phyloP scores from a whole-genome alignment of 2,113 vertebrate genomes.

The Otis tarda region DNA sequence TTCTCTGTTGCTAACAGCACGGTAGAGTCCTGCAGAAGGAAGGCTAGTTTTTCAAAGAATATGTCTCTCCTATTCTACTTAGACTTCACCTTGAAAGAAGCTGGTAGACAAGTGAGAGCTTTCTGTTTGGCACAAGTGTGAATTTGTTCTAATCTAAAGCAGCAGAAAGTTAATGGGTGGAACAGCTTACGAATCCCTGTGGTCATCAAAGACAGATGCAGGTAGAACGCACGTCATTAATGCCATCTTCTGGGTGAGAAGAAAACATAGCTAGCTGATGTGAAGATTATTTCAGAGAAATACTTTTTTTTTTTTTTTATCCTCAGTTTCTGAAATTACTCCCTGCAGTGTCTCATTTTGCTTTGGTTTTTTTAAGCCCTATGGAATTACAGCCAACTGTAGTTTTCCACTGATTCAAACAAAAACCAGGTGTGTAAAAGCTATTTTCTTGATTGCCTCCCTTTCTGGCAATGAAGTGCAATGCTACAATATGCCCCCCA shows the following conservation, averaged over 20 bases:
- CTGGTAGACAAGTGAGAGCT: neutral
- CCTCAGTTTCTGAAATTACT: neutral
- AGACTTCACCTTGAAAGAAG: neutral
- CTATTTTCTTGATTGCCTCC: neutral
- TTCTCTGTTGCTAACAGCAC: neutral
- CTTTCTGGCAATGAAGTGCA: too few species aligned
- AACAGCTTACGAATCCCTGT: neutral
- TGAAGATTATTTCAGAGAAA: neutral
- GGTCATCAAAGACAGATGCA: neutral
- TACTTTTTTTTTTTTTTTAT: neutral
- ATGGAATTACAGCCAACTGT: neutral
- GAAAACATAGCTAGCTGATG: neutral
- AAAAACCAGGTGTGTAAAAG: neutral
- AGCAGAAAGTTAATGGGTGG: neutral
- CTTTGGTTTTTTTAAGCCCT: neutral
- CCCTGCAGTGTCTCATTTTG: neutral
- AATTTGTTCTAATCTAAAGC: neutral
- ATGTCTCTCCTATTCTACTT: neutral
- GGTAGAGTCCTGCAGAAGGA: neutral
- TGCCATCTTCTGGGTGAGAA: neutral
- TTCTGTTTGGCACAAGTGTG: neutral
- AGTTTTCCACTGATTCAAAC: neutral
- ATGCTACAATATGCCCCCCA: rapidly evolving
- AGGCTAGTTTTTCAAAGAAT: neutral
- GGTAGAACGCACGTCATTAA: neutral